Evolutionary conservation across 2,113 vertebrate species (phyloP).

Genomic region (Corythornis vintsioides): DNA sequence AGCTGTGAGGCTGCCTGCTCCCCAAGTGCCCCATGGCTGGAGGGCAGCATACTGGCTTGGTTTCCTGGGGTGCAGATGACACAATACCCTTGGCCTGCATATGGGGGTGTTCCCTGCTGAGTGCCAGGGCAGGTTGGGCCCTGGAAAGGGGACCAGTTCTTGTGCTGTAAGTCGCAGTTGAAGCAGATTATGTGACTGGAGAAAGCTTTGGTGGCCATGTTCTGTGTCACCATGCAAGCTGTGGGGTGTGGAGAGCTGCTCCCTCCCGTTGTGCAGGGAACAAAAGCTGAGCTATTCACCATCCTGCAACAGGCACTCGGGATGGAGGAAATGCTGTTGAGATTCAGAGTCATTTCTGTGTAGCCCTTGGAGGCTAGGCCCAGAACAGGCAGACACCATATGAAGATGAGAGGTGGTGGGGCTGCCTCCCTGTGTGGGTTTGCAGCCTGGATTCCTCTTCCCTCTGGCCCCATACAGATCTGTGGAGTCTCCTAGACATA

Average conservation of each 20-base stretch:
- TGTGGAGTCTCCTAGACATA: not conserved
- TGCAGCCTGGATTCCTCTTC: not conserved
- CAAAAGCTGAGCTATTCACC: not conserved
- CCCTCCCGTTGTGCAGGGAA: not conserved
- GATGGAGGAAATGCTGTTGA: not conserved
- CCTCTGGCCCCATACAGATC: not conserved
- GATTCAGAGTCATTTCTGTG: not conserved
- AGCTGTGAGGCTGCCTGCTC: not conserved
- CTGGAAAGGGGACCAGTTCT: not conserved
- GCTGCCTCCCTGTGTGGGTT: not conserved
- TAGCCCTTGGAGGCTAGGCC: not conserved
- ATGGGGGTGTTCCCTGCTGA: not conserved
- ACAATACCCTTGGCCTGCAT: not conserved
- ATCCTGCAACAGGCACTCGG: not conserved
- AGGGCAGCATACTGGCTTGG: not conserved
- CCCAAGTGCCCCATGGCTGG: rapidly evolving
- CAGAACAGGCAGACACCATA: not conserved
- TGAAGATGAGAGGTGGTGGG: not conserved
- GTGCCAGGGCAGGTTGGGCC: not conserved
- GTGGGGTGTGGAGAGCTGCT: not conserved
- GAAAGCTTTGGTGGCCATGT: constrained; percentile 9
- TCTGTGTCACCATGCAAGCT: not conserved
- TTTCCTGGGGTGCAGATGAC: not conserved
- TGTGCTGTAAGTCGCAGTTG: not conserved
- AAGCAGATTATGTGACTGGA: not conserved